Evolutionary conservation across 2,888 invertebrate species (phyloP).

Genomic region (Phyllotreta striolata): DNA sequence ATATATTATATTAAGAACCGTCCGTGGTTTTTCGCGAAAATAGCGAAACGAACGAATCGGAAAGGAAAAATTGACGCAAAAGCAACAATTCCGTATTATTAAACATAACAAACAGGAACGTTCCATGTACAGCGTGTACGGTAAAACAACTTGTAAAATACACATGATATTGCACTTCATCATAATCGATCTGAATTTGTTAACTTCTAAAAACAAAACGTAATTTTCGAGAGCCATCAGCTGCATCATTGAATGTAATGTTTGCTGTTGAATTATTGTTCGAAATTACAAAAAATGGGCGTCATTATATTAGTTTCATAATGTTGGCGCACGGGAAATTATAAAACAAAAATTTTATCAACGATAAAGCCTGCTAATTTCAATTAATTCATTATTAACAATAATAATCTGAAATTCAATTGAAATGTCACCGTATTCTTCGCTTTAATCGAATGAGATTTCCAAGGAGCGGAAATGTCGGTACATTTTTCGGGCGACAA

Average conservation of each 20-base stretch:
- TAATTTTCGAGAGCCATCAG: conserved; percentile 15
- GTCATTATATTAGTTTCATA: too few relatives aligned
- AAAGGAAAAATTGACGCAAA: conserved; percentile 1
- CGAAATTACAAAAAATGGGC: too few relatives aligned
- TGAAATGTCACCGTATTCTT: too few relatives aligned
- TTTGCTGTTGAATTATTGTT: not conserved
- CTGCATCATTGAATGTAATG: conserved; percentile 4
- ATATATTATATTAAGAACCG: not conserved
- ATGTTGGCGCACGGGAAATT: too few relatives aligned
- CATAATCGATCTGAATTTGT: conserved; percentile 12
- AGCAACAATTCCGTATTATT: conserved; percentile 11
- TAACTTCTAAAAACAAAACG: conserved; percentile 7
- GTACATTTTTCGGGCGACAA: conserved; percentile 8
- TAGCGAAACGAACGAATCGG: conserved; percentile 2
- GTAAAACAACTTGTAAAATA: conserved; percentile 13
- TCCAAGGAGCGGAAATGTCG: conserved; percentile 10
- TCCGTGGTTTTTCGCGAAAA: not conserved
- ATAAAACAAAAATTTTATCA: too few relatives aligned
- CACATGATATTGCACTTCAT: conserved; percentile 12
- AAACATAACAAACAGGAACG: conserved; percentile 4
- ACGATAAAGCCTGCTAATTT: too few relatives aligned
- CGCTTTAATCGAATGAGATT: conserved; percentile 10
- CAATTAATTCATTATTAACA: too few relatives aligned
- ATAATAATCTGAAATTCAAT: too few relatives aligned
- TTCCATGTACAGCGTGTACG: not conserved